These are phyloP conservation scores for Pseudoips prasinana DNA, from an alignment of 2,888 invertebrate species.

Conservation along the genomic window DNA sequence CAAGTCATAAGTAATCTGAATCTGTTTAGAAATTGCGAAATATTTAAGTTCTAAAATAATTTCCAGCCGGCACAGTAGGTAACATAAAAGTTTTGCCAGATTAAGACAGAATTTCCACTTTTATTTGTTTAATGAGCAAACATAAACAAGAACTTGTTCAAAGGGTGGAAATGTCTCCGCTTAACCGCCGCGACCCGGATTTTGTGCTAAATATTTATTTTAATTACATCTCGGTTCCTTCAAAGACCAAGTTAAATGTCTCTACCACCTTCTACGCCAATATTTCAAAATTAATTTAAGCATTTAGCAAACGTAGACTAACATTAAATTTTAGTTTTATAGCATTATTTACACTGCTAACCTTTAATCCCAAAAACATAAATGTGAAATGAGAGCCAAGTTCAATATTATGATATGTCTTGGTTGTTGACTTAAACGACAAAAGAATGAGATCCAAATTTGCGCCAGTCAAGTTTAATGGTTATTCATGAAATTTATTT, in stretches of 20 bases:
- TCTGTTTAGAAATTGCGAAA: conserved; percentile 31
- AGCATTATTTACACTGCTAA: no score
- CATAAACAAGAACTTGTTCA: conserved; percentile 79
- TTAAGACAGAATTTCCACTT: conserved; percentile 68
- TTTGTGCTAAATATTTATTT: conserved; percentile 80
- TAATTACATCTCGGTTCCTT: conserved; percentile 74
- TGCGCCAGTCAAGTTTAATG: no score
- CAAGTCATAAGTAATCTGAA: conserved; percentile 31
- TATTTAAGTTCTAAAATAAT: conserved; percentile 39
- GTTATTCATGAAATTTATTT: no score
- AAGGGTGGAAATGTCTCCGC: conserved; percentile 76
- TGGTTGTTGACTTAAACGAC: no score
- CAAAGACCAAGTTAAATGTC: conserved; percentile 64
- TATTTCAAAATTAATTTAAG: conserved; percentile 51
- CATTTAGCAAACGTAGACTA: no score
- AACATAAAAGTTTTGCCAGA: conserved; percentile 55
- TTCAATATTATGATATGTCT: no score
- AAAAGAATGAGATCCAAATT: no score
- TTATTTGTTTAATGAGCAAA: conserved; percentile 78
- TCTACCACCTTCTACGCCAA: conserved; percentile 52
- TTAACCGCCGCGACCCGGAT: conserved; percentile 75
- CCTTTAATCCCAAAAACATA: no score
- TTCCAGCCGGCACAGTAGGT: conserved; percentile 38
- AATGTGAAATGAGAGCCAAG: no score
- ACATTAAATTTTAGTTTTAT: no score